Evolutionary conservation across 2,888 invertebrate species (phyloP), one percentile per base, ranked within the genome.

Genomic region (Incurvaria masculella): DNA sequence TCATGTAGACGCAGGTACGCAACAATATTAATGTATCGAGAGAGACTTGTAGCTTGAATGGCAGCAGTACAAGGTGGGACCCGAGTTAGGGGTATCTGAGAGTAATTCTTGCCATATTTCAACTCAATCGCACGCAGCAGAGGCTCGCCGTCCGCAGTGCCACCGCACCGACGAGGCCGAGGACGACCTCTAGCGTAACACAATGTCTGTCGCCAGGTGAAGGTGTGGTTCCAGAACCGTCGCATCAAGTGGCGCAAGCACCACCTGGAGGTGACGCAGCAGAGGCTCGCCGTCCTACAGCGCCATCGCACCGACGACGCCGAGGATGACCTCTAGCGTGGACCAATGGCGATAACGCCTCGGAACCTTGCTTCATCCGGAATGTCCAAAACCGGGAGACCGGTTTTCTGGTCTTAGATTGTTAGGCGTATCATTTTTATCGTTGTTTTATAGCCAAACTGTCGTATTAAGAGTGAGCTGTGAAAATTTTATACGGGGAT

Each of bases 211-310:
- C 62, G 63, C 2, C 79, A 91, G 86, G 91, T 92, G 2, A 93
- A 93, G 67, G 92, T 93, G 4, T 93, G 92, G 92, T 93, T 93
- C 68, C 95, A 95, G 72, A 95, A 95, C 65, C 81, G 95, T 4
- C 83, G 97, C 39, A 97, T 97, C 57, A 94, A 94, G 78, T 97
- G 96, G 96, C 82, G 97, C 45, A 97, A 97, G 63, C 93, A 95
- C 61, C 94, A 95, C 60, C 75, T 95, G 58, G 96, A 96, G 64
- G 84, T 94, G 59, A 94, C 95, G 38, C 94, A 94, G 65, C 93
- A 93, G 60, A 80, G 92, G 19, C 75, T 94, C 49, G 92, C 82
- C 0, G 71, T 84, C 1, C 60, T 79, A 5, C 76, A 79, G 51
- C 61, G 79, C 55, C 76, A 75, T 51, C 65, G 72, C 44, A 69